Conservation (phyloP, 2,113 vertebrate species). For the Epinephelus lanceolatus region DNA sequence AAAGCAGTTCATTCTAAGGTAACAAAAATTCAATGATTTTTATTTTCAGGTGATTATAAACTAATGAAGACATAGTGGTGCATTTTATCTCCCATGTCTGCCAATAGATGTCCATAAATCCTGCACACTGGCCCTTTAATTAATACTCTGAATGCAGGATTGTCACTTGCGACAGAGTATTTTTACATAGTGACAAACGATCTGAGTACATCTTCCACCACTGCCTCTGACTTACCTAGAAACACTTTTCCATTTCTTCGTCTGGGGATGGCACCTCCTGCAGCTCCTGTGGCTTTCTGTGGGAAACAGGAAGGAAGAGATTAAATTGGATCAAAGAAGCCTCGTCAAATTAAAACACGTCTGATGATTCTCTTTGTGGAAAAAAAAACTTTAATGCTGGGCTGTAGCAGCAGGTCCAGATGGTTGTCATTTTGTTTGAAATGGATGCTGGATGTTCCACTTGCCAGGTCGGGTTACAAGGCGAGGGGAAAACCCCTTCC, state of each 20-base stretch:
- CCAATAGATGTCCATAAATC: background rate
- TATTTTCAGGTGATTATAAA: background rate
- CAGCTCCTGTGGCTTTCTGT: slow-evolving; percentile 96
- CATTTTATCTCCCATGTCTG: background rate
- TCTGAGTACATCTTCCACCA: background rate
- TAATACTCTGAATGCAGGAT: no score
- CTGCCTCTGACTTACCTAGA: slow-evolving; percentile 85
- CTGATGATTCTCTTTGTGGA: slow-evolving; percentile 13
- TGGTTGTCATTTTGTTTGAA: slow-evolving; percentile 63
- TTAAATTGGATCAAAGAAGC: slow-evolving; percentile 16
- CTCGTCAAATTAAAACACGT: background rate
- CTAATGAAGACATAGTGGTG: background rate
- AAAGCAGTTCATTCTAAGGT: background rate
- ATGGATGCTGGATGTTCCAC: slow-evolving; percentile 51
- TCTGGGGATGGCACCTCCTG: slow-evolving; percentile 93
- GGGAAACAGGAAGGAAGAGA: slow-evolving; percentile 52
- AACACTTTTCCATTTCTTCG: slow-evolving; percentile 94
- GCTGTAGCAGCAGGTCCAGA: slow-evolving; percentile 20
- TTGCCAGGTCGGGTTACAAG: slow-evolving; percentile 67
- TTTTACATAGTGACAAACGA: background rate
- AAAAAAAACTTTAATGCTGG: slow-evolving; percentile 1
- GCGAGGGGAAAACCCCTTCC: slow-evolving; percentile 54
- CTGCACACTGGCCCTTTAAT: background rate
- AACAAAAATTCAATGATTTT: no score
- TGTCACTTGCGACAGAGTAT: no score